Evolutionary conservation across 2,797 vertebrate species (phyloP).

Genomic region (Okamejei kenojei): DNA sequence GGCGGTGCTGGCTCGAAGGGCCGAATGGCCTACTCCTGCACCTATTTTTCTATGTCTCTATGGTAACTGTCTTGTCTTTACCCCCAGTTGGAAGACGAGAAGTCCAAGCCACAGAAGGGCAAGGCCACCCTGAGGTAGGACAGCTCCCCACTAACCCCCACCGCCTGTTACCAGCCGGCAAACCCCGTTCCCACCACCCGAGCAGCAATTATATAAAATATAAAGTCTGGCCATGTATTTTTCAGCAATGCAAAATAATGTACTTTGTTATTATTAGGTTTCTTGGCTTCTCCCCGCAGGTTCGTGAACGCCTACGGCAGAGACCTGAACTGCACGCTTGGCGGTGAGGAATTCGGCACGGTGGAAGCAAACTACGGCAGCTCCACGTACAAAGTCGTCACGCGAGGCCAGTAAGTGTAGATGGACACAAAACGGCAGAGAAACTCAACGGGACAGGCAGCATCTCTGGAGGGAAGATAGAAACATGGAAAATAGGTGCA

Average conservation of each 20-base stretch:
- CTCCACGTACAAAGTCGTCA: slow-evolving; percentile 53
- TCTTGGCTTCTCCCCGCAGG: slow-evolving; percentile 59
- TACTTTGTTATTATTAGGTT: no score
- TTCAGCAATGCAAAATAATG: no score
- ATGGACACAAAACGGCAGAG: no score
- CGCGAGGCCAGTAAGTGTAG: slow-evolving; percentile 60
- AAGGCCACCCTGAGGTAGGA: slow-evolving; percentile 56
- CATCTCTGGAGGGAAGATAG: no score
- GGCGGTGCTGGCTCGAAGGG: no score
- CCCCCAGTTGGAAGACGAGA: slow-evolving; percentile 54
- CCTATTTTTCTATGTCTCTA: no score
- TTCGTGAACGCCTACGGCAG: slow-evolving; percentile 70
- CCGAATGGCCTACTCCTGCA: no score
- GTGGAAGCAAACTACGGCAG: slow-evolving; percentile 51
- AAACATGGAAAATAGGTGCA: no score
- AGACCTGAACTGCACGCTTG: slow-evolving; percentile 60
- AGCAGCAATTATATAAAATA: no score
- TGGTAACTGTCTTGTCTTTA: slow-evolving; percentile 6
- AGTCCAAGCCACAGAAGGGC: slow-evolving; percentile 55
- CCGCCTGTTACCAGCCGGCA: neutral
- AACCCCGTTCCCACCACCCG: slow-evolving; percentile 44
- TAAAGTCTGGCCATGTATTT: no score
- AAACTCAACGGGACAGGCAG: no score
- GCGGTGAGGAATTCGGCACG: slow-evolving; percentile 43
- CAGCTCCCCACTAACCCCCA: neutral